Conservation (phyloP, 2,888 invertebrate species). For the Lochmaea capreae region DNA sequence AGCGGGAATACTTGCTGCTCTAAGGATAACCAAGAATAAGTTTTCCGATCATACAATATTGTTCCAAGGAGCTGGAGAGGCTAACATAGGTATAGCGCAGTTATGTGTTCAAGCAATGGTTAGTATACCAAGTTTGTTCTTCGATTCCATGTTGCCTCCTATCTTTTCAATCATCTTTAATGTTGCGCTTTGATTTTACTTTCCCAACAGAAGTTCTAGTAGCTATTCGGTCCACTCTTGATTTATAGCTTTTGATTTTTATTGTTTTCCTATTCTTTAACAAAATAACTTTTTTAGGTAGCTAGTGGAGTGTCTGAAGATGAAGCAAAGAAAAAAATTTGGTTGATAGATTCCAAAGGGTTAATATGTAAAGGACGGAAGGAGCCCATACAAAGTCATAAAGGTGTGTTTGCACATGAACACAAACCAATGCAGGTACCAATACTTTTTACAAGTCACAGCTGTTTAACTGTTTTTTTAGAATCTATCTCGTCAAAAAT, state of each 20-base stretch:
- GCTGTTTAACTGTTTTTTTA: background rate
- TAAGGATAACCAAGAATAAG: constrained; percentile 83
- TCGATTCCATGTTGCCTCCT: no score
- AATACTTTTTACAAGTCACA: background rate
- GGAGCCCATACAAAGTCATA: constrained; percentile 84
- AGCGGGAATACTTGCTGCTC: constrained; percentile 89
- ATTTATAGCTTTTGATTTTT: no score
- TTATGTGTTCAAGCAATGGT: constrained; percentile 95
- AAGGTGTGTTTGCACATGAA: constrained; percentile 83
- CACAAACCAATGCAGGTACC: constrained; percentile 75
- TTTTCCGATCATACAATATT: constrained; percentile 88
- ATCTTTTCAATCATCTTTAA: no score
- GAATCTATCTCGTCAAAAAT: background rate
- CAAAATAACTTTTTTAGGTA: constrained; percentile 8
- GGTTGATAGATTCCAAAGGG: constrained; percentile 96
- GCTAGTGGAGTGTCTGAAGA: constrained; percentile 79
- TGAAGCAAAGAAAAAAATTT: constrained; percentile 86
- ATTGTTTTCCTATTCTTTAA: background rate
- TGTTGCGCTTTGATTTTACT: no score
- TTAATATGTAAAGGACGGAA: constrained; percentile 88
- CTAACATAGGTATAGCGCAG: constrained; percentile 85
- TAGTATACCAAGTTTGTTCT: constrained; percentile 26
- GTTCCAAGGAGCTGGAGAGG: constrained; percentile 96
- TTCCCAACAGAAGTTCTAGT: no score
- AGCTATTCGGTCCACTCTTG: no score